These are phyloP conservation scores for Volucella inflata DNA, from an alignment of 2,888 invertebrate species.

Conservation along the genomic window DNA sequence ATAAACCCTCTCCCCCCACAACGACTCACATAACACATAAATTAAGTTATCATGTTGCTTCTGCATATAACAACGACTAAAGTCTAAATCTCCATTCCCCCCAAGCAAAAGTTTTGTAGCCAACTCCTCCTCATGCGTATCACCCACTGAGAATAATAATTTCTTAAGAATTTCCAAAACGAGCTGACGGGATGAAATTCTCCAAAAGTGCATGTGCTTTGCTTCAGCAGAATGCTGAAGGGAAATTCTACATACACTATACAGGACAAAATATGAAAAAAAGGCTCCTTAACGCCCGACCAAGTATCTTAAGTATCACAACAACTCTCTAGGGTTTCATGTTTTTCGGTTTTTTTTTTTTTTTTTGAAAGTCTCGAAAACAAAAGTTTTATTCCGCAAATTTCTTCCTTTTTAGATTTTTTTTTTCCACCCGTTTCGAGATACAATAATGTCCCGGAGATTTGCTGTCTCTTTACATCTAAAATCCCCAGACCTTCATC, in stretches of 20 bases:
- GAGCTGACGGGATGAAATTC: constrained; percentile 24
- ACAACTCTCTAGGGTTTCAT: constrained; percentile 65
- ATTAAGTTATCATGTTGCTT: constrained; percentile 7
- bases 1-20: too few species aligned
- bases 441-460: constrained; percentile 56
- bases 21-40: constrained; percentile 19
- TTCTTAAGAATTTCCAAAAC: constrained; percentile 20
- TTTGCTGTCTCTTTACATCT: constrained; percentile 39
- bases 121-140: neutral
- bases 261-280: constrained; percentile 24
- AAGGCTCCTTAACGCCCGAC: constrained; percentile 7
- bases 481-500: constrained; percentile 53
- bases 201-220: constrained; percentile 52
- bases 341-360: constrained; percentile 33
- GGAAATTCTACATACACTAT: constrained; percentile 13
- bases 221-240: constrained; percentile 1
- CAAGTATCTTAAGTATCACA: constrained; percentile 20
- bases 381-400: constrained; percentile 45
- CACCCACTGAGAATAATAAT: constrained; percentile 24
- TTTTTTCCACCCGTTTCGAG: constrained; percentile 20
- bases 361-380: constrained; percentile 48
- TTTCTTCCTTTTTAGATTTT: neutral
- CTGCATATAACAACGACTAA: constrained; percentile 16
- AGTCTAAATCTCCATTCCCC: neutral
- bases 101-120: constrained; percentile 16